phyloP scores from a whole-genome alignment of 1,140 invertebrate genomes.

The Sitodiplosis mosellana region DNA sequence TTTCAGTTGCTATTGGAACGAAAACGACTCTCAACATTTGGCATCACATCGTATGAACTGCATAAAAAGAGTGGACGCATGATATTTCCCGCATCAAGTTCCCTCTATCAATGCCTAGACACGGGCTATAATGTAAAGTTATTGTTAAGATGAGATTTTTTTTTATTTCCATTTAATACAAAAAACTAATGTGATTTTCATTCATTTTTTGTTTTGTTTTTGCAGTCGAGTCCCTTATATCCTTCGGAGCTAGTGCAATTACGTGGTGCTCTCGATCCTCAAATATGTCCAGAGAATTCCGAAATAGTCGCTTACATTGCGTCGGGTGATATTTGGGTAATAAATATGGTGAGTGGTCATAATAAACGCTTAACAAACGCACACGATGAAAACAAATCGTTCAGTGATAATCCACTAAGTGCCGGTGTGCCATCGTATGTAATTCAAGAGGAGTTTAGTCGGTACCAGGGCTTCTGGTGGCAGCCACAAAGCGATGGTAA shows the following conservation, averaged over 20 bases:
- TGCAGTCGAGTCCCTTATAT: conserved; percentile 45
- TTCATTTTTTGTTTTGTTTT: conserved; percentile 6
- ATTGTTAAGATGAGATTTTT: neutral
- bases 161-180: neutral
- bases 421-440: conserved; percentile 92
- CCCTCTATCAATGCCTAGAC: conserved; percentile 63
- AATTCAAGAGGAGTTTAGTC: conserved; percentile 94
- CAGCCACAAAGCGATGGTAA: conserved; percentile 50
- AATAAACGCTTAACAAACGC: conserved; percentile 62
- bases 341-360: conserved; percentile 52
- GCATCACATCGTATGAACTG: conserved; percentile 85
- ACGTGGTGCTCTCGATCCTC: conserved; percentile 61
- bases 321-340: conserved; percentile 76
- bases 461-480: conserved; percentile 97
- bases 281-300: conserved; percentile 77
- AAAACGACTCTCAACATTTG: conserved; percentile 76
- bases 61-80: conserved; percentile 62
- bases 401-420: conserved; percentile 67
- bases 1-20: conserved; percentile 81
- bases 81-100: conserved; percentile 76
- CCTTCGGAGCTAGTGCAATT: conserved; percentile 49
- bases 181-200: neutral
- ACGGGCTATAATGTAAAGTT: conserved; percentile 45
- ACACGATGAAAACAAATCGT: conserved; percentile 45
- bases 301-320: conserved; percentile 80